These are phyloP conservation scores for Epinotia nisella DNA, from an alignment of 2,888 invertebrate genomes.

Conservation along the genomic window DNA sequence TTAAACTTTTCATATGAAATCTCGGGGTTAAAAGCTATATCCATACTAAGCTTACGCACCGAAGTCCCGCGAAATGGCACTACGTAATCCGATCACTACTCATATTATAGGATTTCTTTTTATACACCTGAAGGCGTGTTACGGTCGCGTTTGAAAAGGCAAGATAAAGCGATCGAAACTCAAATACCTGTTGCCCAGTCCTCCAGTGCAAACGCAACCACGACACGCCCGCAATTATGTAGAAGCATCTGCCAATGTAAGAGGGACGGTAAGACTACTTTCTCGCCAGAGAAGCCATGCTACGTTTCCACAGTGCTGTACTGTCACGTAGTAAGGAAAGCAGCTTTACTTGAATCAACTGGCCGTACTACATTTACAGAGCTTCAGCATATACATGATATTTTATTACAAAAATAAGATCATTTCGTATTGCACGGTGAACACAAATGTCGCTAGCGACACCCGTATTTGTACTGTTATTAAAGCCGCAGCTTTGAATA, in stretches of 20 bases:
- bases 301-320: background rate
- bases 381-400: background rate
- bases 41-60: no score
- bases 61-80: no score
- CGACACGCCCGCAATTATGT: background rate
- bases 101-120: constrained; percentile 7
- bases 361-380: constrained; percentile 11
- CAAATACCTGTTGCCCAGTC: background rate
- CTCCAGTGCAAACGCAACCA: background rate
- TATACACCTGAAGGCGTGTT: background rate
- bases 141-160: background rate
- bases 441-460: constrained; percentile 23
- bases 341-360: background rate
- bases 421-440: constrained; percentile 11
- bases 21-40: no score
- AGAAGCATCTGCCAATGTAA: background rate
- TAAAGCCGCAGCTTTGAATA: constrained; percentile 25
- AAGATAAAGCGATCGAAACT: background rate
- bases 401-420: constrained; percentile 25
- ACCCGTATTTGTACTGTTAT: constrained; percentile 22
- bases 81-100: no score
- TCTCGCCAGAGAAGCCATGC: background rate
- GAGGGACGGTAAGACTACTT: background rate
- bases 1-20: no score
- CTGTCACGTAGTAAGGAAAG: background rate